Base-by-base conservation (phyloP, 1,140 invertebrate species). In the Monochamus saltuarius region DNA sequence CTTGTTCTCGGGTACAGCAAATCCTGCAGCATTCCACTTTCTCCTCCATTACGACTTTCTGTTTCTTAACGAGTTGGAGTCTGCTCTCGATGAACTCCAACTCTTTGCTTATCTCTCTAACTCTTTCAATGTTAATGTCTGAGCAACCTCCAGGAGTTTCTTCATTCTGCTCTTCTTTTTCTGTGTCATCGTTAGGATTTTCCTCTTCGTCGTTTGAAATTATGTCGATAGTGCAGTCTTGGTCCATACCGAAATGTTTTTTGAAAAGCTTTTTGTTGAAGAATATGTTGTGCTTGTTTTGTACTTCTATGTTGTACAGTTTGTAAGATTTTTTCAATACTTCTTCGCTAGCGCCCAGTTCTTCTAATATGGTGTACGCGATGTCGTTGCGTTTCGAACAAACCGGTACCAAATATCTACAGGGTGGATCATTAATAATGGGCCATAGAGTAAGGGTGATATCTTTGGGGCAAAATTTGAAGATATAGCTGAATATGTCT, bases 261-360 rank as follows among this genome's bases (percentile, higher is more conserved):
- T 73, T 55, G 50, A 64, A 73, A 14, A 60, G n/a, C 6, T 38
- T 46, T 14, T 62, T 67, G 42, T 73, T 64, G 40, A 74, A 73
- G 56, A 75, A 71, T 34, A 64, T 16, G 63, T 66, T 71, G 11
- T 66, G 59, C 46, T 57, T 47, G 56, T 73, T 67, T 45, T 63
- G 64, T 2, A 72, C 40, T 10, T 61, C 51, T 1, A 34, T 9
- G 52, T 71, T 74, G 50, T 68, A 70, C 19, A 74, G 38, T 13
- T 61, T 36, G 38, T 66, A 43, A 11, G 57, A 42, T 17, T 54
- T 29, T 3, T 53, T 37, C 7, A 66, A 19, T 37, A 61, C 36
- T 19, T 60, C 55, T 47, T 68, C 51, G 38, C 40, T 47, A 7
- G 46, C 42, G 16, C 36, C 56, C 29, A 70, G 52, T 19, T 51